Percentiles rank a stretch among this genome's conserved stretches.
Evolutionary conservation across 1,140 invertebrate species (phyloP).

Genomic region (Papilio polytes): DNA sequence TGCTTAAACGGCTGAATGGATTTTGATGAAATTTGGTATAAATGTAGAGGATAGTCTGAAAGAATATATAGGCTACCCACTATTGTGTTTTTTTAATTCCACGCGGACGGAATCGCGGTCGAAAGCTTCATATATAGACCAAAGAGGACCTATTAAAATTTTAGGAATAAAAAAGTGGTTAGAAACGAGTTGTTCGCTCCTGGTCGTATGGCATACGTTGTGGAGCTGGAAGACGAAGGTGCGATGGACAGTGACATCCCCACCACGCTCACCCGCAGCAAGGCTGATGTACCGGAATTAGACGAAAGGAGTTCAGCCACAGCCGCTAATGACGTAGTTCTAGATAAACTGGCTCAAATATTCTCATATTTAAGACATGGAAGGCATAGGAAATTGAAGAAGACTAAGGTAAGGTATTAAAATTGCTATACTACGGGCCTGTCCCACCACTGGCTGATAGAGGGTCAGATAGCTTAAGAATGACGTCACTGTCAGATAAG

Average conservation of each 20-base stretch:
- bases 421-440: too few species aligned
- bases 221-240: slow-evolving; percentile 95
- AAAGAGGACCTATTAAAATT: background rate
- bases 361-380: slow-evolving; percentile 96
- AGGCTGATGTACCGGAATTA: slow-evolving; percentile 94
- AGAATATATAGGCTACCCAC: too few species aligned
- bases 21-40: too few species aligned
- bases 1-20: too few species aligned
- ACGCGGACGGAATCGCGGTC: too few species aligned
- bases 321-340: slow-evolving; percentile 97
- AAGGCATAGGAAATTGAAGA: slow-evolving; percentile 91
- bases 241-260: slow-evolving; percentile 96
- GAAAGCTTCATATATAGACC: too few species aligned
- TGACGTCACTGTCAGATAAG: too few species aligned
- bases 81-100: too few species aligned
- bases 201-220: slow-evolving; percentile 98
- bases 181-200: slow-evolving; percentile 98
- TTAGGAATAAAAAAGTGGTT: slow-evolving; percentile 88
- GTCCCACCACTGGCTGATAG: too few species aligned
- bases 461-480: too few species aligned
- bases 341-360: slow-evolving; percentile 99
- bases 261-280: slow-evolving; percentile 94
- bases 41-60: too few species aligned
- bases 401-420: slow-evolving; percentile 84
- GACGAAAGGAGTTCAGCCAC: slow-evolving; percentile 88